Base-by-base conservation (phyloP, 2,113 vertebrate genomes). In the Upupa epops region DNA sequence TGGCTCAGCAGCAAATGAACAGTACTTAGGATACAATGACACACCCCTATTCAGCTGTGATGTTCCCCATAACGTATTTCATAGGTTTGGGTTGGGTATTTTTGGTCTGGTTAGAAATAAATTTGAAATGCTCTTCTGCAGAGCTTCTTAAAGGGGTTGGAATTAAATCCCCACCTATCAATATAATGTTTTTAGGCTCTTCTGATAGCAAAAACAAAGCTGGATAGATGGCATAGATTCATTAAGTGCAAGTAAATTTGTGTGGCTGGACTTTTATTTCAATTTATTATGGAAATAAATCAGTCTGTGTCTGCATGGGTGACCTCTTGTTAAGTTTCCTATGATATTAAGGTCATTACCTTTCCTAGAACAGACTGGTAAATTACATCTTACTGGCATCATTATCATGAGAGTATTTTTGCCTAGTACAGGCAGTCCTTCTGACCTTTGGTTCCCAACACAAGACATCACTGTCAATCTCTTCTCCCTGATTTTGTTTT, bases 351-450 rank as follows among this genome's bases (percentile, higher is more conserved):
- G 82, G 89, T 87, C 78, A 54, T 89, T 92, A 79, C 91, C 64
- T 94, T 93, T 96, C 89, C 88, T 92, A 94, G 79, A 94, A 91
- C 64, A 91, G 64, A 51, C 82, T 66, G 52, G 60, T 91, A 94
- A 91, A 94, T 89, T 88, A 89, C 66, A 91, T 92, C 55, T 89
- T 85, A 60, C 48, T 83, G 86, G 48, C 69, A 71, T 89, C 52
- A 83, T 92, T 85, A 83, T 71, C 34, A 40, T 60, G 37, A 89
- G 63, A 74, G 24, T 42, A 60, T 83, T 86, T n/a, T 88, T 94
- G 56, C 36, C 34, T 77, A 48, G 37, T 60, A 56, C 48, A 84
- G 36, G 28, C 55, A 73, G 58, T 83, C 52, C 72, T 89, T 90
- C 76, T 83, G 89, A 18, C 34, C 52, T 54, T 28, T 56, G 24